Evolutionary conservation across 1,140 invertebrate genomes (phyloP).

Genomic region (Macrotrachela quadricornifera): DNA sequence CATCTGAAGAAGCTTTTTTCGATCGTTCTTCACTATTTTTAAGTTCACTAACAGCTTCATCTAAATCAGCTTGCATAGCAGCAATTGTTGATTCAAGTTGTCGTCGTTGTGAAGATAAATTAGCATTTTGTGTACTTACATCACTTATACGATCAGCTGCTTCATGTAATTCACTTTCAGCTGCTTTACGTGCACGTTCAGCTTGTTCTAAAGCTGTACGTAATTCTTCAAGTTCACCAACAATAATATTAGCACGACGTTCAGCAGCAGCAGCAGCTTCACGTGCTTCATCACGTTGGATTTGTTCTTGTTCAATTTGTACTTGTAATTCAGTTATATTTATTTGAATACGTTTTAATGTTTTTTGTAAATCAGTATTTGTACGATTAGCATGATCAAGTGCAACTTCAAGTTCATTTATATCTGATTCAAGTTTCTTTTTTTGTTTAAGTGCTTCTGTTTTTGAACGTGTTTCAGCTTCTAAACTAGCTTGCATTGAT

Average conservation of each 20-base stretch:
- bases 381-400: slow-evolving; percentile 50
- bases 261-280: slow-evolving; percentile 87
- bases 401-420: slow-evolving; percentile 95
- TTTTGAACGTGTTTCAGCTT: slow-evolving; percentile 95
- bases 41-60: slow-evolving; percentile 39
- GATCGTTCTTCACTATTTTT: slow-evolving; percentile 89
- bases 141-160: slow-evolving; percentile 91
- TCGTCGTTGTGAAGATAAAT: slow-evolving; percentile 77
- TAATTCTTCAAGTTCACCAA: slow-evolving; percentile 86
- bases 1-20: slow-evolving; percentile 64
- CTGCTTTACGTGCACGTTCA: slow-evolving; percentile 79
- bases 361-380: slow-evolving; percentile 94
- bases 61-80: slow-evolving; percentile 55
- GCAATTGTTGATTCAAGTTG: slow-evolving; percentile 90
- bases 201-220: slow-evolving; percentile 72
- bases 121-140: slow-evolving; percentile 67
- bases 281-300: slow-evolving; percentile 79
- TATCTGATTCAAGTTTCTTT: slow-evolving; percentile 98
- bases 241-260: slow-evolving; percentile 72
- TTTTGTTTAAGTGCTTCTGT: slow-evolving; percentile 83
- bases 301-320: slow-evolving; percentile 85
- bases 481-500: slow-evolving; percentile 93
- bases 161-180: slow-evolving; percentile 83
- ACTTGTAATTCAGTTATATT: slow-evolving; percentile 41
- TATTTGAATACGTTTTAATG: slow-evolving; percentile 87